Conservation (phyloP, 2,888 invertebrate genomes). For the Aleiodes testaceus region DNA sequence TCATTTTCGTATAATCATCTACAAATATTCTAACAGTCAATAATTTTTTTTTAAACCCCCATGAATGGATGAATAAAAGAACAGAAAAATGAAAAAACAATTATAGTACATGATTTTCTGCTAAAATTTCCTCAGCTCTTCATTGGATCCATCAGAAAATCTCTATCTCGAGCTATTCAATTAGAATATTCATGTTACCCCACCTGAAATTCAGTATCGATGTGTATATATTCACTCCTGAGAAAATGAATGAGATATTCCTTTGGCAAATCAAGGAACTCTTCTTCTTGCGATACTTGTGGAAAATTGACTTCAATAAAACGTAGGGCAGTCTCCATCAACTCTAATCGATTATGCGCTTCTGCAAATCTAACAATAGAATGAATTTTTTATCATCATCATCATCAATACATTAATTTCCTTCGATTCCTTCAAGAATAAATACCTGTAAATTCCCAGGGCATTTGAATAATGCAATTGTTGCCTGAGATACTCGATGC, state of each 20-base stretch:
- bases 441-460: constrained; percentile 86
- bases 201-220: constrained; percentile 92
- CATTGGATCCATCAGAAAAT: too few relatives aligned
- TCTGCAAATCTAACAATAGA: constrained; percentile 84
- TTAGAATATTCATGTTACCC: background rate
- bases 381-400: background rate
- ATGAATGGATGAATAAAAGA: too few relatives aligned
- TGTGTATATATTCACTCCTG: constrained; percentile 88
- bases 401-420: background rate
- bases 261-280: constrained; percentile 87
- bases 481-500: constrained; percentile 87
- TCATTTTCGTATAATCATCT: too few relatives aligned
- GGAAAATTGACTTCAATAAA: constrained; percentile 92
- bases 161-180: too few relatives aligned
- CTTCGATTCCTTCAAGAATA: constrained; percentile 11
- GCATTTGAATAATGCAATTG: constrained; percentile 92
- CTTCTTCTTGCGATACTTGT: constrained; percentile 86
- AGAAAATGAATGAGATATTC: constrained; percentile 84
- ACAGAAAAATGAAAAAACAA: too few relatives aligned
- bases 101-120: too few relatives aligned
- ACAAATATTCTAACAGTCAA: too few relatives aligned
- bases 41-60: too few relatives aligned
- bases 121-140: too few relatives aligned
- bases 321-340: constrained; percentile 84
- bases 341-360: constrained; percentile 86